Conservation (phyloP, 1,140 invertebrate genomes). For the Heliothis virescens region DNA sequence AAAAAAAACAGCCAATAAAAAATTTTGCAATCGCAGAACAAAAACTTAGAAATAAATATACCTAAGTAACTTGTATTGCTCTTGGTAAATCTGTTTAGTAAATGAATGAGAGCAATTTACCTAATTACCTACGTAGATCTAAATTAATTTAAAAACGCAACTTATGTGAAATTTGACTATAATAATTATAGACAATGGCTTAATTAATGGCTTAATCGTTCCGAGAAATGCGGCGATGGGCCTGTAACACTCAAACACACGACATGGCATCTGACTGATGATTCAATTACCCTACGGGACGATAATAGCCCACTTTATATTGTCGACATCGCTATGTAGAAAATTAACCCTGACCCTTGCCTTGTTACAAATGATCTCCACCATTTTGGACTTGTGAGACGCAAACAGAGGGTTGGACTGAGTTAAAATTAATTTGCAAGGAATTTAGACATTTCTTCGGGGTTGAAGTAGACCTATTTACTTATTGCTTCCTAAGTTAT, state of each 20-base stretch:
- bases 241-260: constrained; percentile 10
- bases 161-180: neutral
- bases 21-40: too few relatives aligned
- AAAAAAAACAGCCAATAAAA: too few relatives aligned
- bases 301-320: constrained; percentile 47
- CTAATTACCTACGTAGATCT: too few relatives aligned
- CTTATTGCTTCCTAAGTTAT: constrained; percentile 3
- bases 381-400: constrained; percentile 23
- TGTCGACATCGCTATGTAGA: constrained; percentile 45
- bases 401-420: constrained; percentile 10
- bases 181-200: neutral
- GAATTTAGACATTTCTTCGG: neutral
- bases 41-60: too few relatives aligned
- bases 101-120: too few relatives aligned
- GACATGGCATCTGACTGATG: constrained; percentile 36
- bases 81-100: too few relatives aligned
- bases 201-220: neutral
- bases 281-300: constrained; percentile 44
- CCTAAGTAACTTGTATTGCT: too few relatives aligned
- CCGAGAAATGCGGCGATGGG: constrained; percentile 2
- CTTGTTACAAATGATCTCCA: constrained; percentile 42
- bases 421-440: constrained; percentile 16
- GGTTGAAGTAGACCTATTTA: neutral
- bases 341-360: constrained; percentile 45
- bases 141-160: too few relatives aligned